phyloP scores from a whole-genome alignment of 1,140 invertebrate species.

The Cryptotermes secundus region DNA sequence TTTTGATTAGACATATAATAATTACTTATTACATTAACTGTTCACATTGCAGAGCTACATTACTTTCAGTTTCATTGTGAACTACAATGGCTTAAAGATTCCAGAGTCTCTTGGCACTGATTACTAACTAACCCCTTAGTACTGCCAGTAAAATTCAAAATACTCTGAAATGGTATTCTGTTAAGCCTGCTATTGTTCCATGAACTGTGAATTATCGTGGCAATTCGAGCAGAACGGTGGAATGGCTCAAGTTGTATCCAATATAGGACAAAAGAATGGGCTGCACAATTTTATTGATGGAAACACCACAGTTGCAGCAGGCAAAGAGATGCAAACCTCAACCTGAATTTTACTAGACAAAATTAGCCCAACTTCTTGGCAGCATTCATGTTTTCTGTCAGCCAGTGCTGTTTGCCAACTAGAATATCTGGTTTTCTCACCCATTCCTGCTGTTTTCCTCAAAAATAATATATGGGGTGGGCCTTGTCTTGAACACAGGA shows the following conservation, averaged over 20 bases:
- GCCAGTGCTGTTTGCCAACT: slow-evolving; percentile 11
- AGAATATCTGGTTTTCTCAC: neutral
- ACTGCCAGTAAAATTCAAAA: neutral
- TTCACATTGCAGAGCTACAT: no score
- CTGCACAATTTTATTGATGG: neutral
- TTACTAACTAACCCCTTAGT: neutral
- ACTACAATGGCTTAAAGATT: no score
- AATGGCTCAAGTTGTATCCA: no score
- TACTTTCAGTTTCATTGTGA: no score
- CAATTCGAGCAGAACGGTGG: neutral
- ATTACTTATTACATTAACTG: no score
- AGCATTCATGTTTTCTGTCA: slow-evolving; percentile 1
- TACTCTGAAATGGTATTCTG: neutral
- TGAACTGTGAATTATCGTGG: neutral
- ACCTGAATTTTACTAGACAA: slow-evolving; percentile 15
- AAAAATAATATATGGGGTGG: neutral
- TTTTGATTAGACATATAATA: no score
- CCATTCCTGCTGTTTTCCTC: neutral
- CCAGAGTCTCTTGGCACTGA: neutral
- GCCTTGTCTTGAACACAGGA: neutral
- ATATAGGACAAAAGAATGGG: neutral
- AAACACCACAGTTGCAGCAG: neutral
- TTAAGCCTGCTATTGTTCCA: neutral
- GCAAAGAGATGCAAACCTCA: neutral
- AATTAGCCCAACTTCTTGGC: slow-evolving; percentile 11